Evolutionary conservation across 2,888 invertebrate species (phyloP), one percentile per base, ranked within the genome.

Genomic region (Erpobdella octoculata): DNA sequence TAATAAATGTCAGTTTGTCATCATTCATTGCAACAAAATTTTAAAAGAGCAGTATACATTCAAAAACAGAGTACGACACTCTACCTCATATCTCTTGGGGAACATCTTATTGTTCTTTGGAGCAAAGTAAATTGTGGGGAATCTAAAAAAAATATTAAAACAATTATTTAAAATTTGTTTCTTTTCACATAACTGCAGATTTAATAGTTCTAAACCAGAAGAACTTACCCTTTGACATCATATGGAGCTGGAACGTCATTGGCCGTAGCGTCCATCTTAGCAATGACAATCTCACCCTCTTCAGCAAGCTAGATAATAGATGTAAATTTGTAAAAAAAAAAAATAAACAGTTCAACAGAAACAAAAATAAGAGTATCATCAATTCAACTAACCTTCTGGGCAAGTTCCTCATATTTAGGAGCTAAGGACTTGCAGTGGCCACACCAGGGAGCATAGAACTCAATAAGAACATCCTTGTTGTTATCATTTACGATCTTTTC

Each of bases 401-500:
- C 98, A 38, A 98, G 86, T 84, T 98, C 95, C 73, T 96, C 95
- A 84, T 88, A 98, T 71, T 92, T 87, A 28, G 98, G 98, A 1
- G 92, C 87, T 65, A 99, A 87, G 83, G 91, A 91, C 85, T 98
- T 97, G 86, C 98, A 99, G 82, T 98, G 97, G 77, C 97, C 96
- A 83, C 83, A 84, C 96, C 96, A 97, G 0, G 96, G 96, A 41
- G 97, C 97, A 84, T 98, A 98, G 86, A 98, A 98, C 85, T 99
- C 97, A 77, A 98, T 88, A 59, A 99, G 87, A 2, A 92, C 92
- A 83, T 99, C 98, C 81, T 93, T 90, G 38, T 87, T 90, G 78
- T 91, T 90, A 81, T 97, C 90, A 1, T 88, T 89, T 0, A 98
- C 93, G 72, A 95, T 86, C 71, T 96, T 91, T 81, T 95, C 91